phyloP scores from a whole-genome alignment of 2,797 vertebrate genomes.

The Pogoniulus pusillus region DNA sequence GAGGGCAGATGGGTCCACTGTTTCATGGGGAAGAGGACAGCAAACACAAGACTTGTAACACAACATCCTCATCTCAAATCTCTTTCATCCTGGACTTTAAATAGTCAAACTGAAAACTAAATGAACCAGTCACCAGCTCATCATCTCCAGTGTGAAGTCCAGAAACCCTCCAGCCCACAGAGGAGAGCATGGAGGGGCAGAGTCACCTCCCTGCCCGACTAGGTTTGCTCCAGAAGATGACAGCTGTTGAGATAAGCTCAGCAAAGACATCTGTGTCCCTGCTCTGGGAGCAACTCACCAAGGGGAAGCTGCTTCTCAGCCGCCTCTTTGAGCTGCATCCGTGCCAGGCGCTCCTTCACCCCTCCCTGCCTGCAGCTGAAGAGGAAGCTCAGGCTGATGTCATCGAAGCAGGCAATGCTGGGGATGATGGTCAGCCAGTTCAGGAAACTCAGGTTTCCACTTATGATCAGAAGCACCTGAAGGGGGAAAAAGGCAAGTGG shows the following conservation, averaged over 20 bases:
- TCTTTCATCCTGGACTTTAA: neutral
- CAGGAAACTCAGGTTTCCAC: slow-evolving; percentile 95
- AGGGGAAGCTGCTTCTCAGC: neutral
- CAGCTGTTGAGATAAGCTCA: neutral
- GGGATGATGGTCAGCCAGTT: slow-evolving; percentile 97
- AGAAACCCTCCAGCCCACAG: neutral
- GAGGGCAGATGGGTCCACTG: neutral
- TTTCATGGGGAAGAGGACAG: neutral
- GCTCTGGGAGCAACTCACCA: slow-evolving; percentile 61
- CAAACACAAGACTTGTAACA: neutral
- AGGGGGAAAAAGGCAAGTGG: neutral
- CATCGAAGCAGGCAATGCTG: slow-evolving; percentile 92
- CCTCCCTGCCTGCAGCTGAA: slow-evolving; percentile 69
- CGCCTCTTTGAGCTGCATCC: slow-evolving; percentile 66
- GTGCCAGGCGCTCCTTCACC: slow-evolving; percentile 66
- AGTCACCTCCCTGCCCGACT: neutral
- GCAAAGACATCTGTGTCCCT: fast-evolving
- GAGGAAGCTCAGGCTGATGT: slow-evolving; percentile 80
- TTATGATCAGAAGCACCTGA: slow-evolving; percentile 88
- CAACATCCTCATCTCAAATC: neutral
- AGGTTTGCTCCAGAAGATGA: fast-evolving
- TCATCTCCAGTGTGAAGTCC: fast-evolving
- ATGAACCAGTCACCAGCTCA: neutral
- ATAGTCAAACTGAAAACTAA: neutral
- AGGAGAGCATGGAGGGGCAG: neutral